phyloP scores from a whole-genome alignment of 2,888 invertebrate species.

The Drepana falcataria region DNA sequence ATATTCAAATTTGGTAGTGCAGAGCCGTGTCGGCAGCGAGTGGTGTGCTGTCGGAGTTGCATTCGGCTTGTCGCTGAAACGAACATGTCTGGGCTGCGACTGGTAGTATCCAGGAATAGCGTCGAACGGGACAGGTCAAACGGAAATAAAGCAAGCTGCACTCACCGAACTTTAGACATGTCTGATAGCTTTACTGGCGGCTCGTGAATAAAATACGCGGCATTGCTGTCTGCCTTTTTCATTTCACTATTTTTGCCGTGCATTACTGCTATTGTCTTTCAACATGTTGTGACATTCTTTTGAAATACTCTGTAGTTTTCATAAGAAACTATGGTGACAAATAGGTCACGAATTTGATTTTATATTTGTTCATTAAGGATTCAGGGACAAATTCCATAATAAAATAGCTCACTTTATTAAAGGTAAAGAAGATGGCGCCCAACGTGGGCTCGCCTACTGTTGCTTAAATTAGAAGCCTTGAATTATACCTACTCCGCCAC shows the following conservation, averaged over 20 bases:
- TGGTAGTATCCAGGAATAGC: constrained; percentile 62
- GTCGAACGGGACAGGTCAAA: constrained; percentile 70
- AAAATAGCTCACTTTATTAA: constrained; percentile 28
- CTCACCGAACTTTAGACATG: constrained; percentile 71
- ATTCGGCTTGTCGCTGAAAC: constrained; percentile 65
- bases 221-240: constrained; percentile 48
- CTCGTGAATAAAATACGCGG: constrained; percentile 67
- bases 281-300: constrained; percentile 5
- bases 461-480: constrained; percentile 34
- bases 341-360: too few relatives aligned
- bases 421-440: constrained; percentile 31
- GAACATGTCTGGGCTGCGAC: constrained; percentile 59
- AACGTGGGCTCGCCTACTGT: constrained; percentile 33
- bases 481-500: constrained; percentile 35
- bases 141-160: constrained; percentile 74
- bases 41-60: constrained; percentile 59
- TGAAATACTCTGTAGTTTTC: constrained; percentile 7
- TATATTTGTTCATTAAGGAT: too few relatives aligned
- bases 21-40: constrained; percentile 57
- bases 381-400: constrained; percentile 11
- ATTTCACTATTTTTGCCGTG: constrained; percentile 24
- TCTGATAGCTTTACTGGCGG: constrained; percentile 65
- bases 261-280: constrained; percentile 31
- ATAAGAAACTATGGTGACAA: constrained; percentile 2
- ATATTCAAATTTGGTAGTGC: constrained; percentile 72